Conservation (phyloP, 1,140 invertebrate species). For the Theocolax elegans region DNA sequence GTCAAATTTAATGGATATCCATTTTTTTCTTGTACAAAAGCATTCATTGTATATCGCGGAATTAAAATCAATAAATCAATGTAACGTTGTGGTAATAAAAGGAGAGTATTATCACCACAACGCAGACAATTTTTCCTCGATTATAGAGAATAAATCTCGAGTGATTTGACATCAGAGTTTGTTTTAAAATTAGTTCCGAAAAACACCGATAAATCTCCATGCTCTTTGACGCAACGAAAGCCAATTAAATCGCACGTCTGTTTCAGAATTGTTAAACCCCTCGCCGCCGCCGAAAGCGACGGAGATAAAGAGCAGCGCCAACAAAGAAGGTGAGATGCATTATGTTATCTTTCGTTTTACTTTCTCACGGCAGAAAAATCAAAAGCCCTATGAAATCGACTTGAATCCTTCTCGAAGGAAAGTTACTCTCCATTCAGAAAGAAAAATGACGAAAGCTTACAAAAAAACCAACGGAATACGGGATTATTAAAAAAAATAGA, state of each 20-base stretch:
- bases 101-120: slow-evolving; percentile 2
- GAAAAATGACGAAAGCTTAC: no score
- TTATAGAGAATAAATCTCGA: slow-evolving; percentile 14
- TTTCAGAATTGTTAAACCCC: slow-evolving; percentile 76
- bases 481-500: no score
- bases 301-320: slow-evolving; percentile 74
- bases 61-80: slow-evolving; percentile 24
- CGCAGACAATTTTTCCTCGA: slow-evolving; percentile 2
- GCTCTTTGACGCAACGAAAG: slow-evolving; percentile 5
- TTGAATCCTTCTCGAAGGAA: not conserved
- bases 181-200: slow-evolving; percentile 21
- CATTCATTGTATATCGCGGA: slow-evolving; percentile 2
- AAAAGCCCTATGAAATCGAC: not conserved
- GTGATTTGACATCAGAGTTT: slow-evolving; percentile 7
- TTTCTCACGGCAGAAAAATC: not conserved
- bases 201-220: slow-evolving; percentile 2
- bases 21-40: not conserved
- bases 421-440: not conserved
- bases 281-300: slow-evolving; percentile 74
- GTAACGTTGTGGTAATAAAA: not conserved
- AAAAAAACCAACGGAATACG: no score
- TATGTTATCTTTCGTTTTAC: slow-evolving; percentile 21
- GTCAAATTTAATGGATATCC: no score
- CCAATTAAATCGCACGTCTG: slow-evolving; percentile 40
- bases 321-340: slow-evolving; percentile 72